Evolutionary conservation across 2,797 vertebrate species (phyloP).

Genomic region (Crocodylus rhombifer): DNA sequence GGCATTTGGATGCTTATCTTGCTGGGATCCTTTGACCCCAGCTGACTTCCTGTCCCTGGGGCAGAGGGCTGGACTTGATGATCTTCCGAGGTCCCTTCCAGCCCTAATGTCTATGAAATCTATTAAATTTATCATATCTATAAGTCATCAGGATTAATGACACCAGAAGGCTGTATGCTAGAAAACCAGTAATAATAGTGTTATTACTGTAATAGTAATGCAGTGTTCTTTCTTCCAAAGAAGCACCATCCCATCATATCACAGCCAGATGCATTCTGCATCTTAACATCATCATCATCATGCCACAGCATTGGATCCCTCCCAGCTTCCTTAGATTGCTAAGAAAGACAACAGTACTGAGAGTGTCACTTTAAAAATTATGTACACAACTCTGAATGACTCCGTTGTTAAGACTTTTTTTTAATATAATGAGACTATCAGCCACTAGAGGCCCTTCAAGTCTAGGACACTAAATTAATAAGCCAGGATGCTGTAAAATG

Average conservation of each 20-base stretch:
- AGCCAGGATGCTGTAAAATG: neutral
- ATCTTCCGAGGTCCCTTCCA: no score
- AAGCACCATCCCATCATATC: neutral
- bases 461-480: slow-evolving; percentile 13
- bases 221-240: neutral
- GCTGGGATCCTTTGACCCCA: no score
- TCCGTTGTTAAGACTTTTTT: neutral
- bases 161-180: neutral
- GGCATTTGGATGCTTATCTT: no score
- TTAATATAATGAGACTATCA: neutral
- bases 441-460: slow-evolving; percentile 74
- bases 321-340: neutral
- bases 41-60: no score
- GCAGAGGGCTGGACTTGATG: no score
- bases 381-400: neutral
- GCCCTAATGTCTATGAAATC: no score
- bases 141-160: neutral
- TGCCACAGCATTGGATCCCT: neutral
- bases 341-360: neutral
- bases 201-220: neutral
- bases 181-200: fast-evolving
- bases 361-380: neutral
- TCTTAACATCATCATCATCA: neutral
- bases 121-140: no score
- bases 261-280: neutral